Percentiles rank a stretch among this genome's conserved stretches.
These are phyloP conservation scores for Poecilia wingei DNA, from an alignment of 2,797 vertebrate species.

Conservation along the genomic window DNA sequence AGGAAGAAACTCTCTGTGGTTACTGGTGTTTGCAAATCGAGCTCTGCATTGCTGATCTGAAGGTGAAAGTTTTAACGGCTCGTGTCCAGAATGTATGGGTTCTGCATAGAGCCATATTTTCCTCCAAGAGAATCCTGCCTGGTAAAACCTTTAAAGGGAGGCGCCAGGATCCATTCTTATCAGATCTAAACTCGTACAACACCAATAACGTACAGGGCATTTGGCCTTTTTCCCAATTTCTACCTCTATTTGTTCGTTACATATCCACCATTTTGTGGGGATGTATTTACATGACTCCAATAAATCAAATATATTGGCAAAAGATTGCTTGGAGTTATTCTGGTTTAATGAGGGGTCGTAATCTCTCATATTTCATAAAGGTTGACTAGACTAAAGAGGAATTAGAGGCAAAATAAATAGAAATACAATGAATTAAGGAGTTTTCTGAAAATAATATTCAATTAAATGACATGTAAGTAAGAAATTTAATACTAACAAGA, in stretches of 20 bases:
- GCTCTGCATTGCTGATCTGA: background rate
- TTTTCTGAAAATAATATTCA: background rate
- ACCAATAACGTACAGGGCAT: background rate
- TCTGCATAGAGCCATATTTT: background rate
- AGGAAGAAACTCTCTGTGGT: background rate
- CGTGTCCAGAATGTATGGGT: background rate
- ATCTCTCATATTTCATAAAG: background rate
- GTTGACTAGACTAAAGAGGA: background rate
- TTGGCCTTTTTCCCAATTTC: background rate
- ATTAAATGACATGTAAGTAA: background rate
- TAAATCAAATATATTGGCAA: background rate
- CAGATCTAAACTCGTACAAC: background rate
- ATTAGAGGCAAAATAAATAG: background rate
- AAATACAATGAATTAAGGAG: background rate
- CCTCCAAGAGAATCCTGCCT: background rate
- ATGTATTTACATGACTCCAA: background rate
- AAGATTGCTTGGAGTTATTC: background rate
- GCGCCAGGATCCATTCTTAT: background rate
- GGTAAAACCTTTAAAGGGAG: background rate
- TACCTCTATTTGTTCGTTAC: background rate
- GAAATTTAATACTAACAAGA: background rate
- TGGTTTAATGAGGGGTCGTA: background rate
- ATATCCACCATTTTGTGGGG: background rate
- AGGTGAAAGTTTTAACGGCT: background rate
- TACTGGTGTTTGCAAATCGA: background rate